Evolutionary conservation across 2,113 vertebrate species (phyloP), one percentile per base, ranked within the genome.

Genomic region (Poeciliopsis turrubarensis): DNA sequence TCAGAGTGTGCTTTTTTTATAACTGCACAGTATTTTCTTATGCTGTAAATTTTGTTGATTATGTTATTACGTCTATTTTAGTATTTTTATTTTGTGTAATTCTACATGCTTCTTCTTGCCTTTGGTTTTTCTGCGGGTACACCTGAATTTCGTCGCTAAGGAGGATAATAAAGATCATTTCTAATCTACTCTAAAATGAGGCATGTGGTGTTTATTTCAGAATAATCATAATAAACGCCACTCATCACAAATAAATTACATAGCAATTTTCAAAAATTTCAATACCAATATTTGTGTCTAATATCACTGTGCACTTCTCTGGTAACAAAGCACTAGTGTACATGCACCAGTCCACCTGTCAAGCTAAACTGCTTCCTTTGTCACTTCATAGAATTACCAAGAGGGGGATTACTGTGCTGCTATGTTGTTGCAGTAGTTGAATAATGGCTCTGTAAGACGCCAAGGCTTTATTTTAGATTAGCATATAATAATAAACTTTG

Each of bases 381-480:
- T 31, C 39, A 30, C 19, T 7, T 22, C 19, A 64, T 22, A 25
- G 27, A 44, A 5, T 64, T 80, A 60, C 73, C 39, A n/a, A 83
- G 25, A 54, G 26, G 64, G 25, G 32, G n/a, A 75, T 60, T 68
- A 68, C 3, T 1, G 8, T 57, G 67, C n/a, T 37, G n/a, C 62
- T 34, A 44, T 68, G 34, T 51, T 62, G 54, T 68, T 62, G 15
- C 19, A 0, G 32, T 14, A 25, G 47, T 51, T 60, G 10, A 3
- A 19, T 54, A 19, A 60, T n/a, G 22, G 30, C n/a, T 47, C 17
- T 47, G 22, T 57, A 57, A 57, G 51, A 47, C 44, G 19, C 30
- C 31, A 29, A 41, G 60, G 72, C 74, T 72, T 65, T 39, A 72
- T 78, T 32, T 54, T 60, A 26, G 27, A n/a, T 25, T 31, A 63